Evolutionary conservation across 2,797 vertebrate species (phyloP), one percentile per base, ranked within the genome.

Genomic region (Todus mexicanus): DNA sequence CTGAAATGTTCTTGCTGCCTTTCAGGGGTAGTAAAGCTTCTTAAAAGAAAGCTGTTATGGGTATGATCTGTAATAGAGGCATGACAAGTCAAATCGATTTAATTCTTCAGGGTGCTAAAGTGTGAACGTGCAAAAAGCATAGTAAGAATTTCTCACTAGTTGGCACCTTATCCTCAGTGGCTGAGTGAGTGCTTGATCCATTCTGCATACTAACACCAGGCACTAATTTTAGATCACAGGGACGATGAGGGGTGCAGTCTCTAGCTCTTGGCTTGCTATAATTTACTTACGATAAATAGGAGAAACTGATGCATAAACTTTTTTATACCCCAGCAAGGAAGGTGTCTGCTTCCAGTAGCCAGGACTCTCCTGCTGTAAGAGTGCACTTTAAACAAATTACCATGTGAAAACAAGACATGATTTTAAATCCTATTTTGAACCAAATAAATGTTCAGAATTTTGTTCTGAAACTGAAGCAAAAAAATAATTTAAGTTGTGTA

Each of bases 121-220:
- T 90, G 92, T 74, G 77, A 96, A 95, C 5, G 71, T 95, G 92
- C 64, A 84, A 93, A 95, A 94, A 94, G 80, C 80, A 48, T 65
- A 92, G 91, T 92, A 95, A 93, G 83, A 93, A 93, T 95, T 95
- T 95, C 85, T 93, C 93, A 84, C 83, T 85, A 95, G 6, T 74
- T 95, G 95, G 91, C 87, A 81, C 84, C 83, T 88, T 92, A 53
- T 93, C 84, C 77, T 91, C 76, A 40, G 79, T 68, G 60, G 77
- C 61, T 61, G 69, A 73, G 69, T 71, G 31, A 88, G 84, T 73
- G 57, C 83, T 95, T 87, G 86, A 95, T 91, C 86, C 84, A 25
- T 90, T 87, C 78, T 85, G 77, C 83, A 84, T 84, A 38, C 94
- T 90, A 84, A 82, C 89, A 86, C 76, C 63, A 92, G 73, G 40